Base-by-base conservation (phyloP, 2,797 vertebrate genomes). In the Mionectes olivaceus region DNA sequence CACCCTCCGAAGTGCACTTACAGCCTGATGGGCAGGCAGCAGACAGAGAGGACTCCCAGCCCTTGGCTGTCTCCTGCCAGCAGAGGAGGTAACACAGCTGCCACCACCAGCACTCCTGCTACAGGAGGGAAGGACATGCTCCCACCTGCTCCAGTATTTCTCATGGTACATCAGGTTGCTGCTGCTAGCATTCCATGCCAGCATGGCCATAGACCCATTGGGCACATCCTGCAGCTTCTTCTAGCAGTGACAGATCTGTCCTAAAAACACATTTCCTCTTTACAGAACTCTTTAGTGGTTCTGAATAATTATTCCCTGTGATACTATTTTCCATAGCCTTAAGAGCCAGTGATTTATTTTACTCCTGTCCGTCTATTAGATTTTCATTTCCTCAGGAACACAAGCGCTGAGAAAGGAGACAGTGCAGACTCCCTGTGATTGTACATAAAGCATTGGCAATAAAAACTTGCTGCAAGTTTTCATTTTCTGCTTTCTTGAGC, bases 401-500 rank as follows among this genome's bases (percentile, higher is more conserved):
- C 30, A 56, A 73, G 44, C 0, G 0, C 33, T 7, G 5, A 86
- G 82, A 75, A 85, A 87, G 27, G 25, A 88, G 67, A 75, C 0
- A 0, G 46, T 73, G 8, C 60, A 87, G 70, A 28, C 39, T 90
- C 80, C 37, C 50, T 65, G 35, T 81, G 79, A 83, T 50, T 70
- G 69, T 64, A 89, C 19, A 8, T 35, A 56, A 94, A 76, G 47
- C 87, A 93, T 18, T 2, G 3, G 73, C 85, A 89, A 81, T 95
- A 96, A 90, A 87, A 92, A 70, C 91, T 61, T 89, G 56, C 46
- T 78, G 63, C 74, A 90, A 91, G 67, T 91, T 93, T 93, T 96
- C 83, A 93, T 94, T 88, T 95, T 96, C 83, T 94, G 64, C 83
- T 88, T 96, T 94, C 95, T 64, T 88, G 90, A 87, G 74, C 52